Evolutionary conservation across 2,888 invertebrate species (phyloP).

Genomic region (Trachelus iudaicus): DNA sequence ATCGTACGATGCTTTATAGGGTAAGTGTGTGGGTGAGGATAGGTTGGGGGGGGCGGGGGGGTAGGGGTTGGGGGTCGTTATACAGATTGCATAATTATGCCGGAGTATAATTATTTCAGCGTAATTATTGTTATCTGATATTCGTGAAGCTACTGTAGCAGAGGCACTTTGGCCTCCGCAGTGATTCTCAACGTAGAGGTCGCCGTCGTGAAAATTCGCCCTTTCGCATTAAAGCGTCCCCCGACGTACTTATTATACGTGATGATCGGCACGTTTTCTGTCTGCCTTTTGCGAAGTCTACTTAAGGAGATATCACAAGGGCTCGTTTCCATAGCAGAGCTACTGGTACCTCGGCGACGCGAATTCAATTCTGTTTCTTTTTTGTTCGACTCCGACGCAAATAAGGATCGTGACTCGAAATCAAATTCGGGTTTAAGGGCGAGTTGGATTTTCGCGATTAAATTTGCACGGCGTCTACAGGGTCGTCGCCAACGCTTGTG

Average conservation of each 20-base stretch:
- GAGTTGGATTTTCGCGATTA: neutral
- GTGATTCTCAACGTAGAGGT: neutral
- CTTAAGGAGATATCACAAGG: neutral
- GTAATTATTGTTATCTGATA: conserved; percentile 11
- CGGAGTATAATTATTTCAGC: conserved; percentile 6
- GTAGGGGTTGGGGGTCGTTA: neutral
- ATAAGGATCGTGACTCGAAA: neutral
- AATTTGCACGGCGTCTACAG: neutral
- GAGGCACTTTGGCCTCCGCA: neutral
- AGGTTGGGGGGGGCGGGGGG: too few species aligned
- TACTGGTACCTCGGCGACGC: too few species aligned
- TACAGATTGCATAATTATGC: conserved; percentile 2
- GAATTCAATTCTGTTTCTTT: too few species aligned
- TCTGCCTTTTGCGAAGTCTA: neutral
- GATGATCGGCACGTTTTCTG: neutral
- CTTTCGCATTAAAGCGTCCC: neutral
- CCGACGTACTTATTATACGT: neutral
- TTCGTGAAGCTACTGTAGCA: neutral
- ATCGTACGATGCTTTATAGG: neutral
- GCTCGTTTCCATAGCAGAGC: neutral
- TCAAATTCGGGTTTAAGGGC: neutral
- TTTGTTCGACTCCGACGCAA: too few species aligned
- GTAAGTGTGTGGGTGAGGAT: neutral
- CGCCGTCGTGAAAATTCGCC: neutral
- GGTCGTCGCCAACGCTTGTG: neutral